Evolutionary conservation across 2,113 vertebrate species (phyloP).

Genomic region (Oceanites oceanicus): DNA sequence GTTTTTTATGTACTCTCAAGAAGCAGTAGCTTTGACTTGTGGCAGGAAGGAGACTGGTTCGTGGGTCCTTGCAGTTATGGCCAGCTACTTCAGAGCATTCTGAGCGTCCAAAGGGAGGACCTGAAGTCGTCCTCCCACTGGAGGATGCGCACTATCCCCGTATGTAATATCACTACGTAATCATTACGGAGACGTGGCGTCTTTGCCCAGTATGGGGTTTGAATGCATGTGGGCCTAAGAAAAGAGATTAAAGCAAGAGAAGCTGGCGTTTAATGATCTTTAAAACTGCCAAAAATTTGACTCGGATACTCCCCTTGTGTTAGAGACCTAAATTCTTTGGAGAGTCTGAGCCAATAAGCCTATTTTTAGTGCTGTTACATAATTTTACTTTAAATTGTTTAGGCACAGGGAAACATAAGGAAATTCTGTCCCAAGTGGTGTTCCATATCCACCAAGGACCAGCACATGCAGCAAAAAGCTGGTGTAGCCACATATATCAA

Average conservation of each 20-base stretch:
- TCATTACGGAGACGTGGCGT: not conserved
- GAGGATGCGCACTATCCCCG: not conserved
- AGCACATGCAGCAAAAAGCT: not conserved
- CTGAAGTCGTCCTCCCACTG: not conserved
- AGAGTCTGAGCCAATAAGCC: not conserved
- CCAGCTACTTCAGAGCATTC: not conserved
- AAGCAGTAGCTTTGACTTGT: not conserved
- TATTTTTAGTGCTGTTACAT: not conserved
- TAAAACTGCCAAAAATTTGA: not conserved
- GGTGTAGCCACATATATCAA: not conserved
- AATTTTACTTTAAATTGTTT: not conserved
- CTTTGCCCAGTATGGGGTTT: not conserved
- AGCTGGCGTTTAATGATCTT: not conserved
- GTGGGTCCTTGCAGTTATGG: not conserved
- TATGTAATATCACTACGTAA: accelerated
- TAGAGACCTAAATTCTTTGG: not conserved
- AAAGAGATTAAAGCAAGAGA: not conserved
- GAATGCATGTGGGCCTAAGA: not conserved
- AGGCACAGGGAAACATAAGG: not conserved
- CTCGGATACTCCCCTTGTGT: not conserved
- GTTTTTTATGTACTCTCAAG: not conserved
- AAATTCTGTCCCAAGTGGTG: not conserved
- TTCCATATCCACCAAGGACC: not conserved
- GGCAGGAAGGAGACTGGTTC: not conserved
- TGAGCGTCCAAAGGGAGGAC: not conserved